Evolutionary conservation across 2,113 vertebrate species (phyloP).

Genomic region (Muntiacus reevesi): DNA sequence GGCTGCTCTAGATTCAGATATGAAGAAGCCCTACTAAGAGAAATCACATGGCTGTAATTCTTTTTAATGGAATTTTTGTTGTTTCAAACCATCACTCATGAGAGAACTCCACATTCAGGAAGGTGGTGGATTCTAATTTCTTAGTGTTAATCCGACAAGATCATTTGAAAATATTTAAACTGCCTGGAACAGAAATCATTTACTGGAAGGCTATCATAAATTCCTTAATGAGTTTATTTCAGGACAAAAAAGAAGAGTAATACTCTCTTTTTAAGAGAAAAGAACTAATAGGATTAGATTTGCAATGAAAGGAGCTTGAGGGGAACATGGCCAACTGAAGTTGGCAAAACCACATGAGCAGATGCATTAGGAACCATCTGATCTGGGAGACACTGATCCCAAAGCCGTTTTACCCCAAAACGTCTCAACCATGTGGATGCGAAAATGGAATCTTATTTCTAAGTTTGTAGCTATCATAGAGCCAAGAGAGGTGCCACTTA

Average conservation of each 20-base stretch:
- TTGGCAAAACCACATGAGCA: background rate
- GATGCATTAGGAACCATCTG: background rate
- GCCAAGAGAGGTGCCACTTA: background rate
- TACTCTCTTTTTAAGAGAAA: background rate
- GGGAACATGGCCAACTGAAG: background rate
- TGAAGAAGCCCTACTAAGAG: background rate
- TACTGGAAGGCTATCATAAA: background rate
- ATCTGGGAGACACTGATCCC: background rate
- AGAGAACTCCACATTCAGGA: conserved; percentile 16
- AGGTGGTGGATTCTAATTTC: background rate
- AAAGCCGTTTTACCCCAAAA: background rate
- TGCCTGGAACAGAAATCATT: conserved; percentile 4
- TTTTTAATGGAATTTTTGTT: background rate
- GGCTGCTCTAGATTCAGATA: background rate
- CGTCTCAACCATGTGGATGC: background rate
- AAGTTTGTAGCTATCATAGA: background rate
- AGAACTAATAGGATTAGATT: background rate
- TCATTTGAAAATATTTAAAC: conserved; percentile 46
- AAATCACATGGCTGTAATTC: background rate
- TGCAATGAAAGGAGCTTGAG: background rate
- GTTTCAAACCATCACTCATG: background rate
- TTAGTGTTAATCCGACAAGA: background rate
- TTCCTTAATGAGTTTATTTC: conserved; percentile 40
- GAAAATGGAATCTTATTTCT: background rate
- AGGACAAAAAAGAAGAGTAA: conserved; percentile 15